Evolutionary conservation across 2,797 vertebrate species (phyloP).

Genomic region (Leucoraja ocellata): DNA sequence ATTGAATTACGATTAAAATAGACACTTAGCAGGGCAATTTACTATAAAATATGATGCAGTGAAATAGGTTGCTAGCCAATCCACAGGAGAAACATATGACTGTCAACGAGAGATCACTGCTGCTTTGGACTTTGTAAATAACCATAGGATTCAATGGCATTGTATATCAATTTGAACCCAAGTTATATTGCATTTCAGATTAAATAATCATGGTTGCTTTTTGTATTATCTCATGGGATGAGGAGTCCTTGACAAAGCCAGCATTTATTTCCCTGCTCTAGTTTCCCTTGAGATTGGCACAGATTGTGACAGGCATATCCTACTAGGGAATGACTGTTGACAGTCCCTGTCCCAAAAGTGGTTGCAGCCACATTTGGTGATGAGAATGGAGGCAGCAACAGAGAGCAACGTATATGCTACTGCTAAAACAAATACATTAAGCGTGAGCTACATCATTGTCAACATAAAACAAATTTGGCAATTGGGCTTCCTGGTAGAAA

Average conservation of each 20-base stretch:
- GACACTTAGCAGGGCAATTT: neutral
- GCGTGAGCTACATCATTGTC: neutral
- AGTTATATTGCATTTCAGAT: neutral
- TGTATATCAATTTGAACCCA: neutral
- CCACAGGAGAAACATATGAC: neutral
- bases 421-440: neutral
- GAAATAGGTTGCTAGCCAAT: neutral
- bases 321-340: neutral
- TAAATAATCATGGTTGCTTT: neutral
- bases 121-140: neutral
- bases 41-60: neutral
- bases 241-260: no score
- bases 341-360: neutral
- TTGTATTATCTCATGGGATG: no score
- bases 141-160: neutral
- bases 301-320: neutral
- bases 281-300: no score
- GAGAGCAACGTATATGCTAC: no score
- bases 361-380: neutral
- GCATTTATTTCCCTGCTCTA: no score
- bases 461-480: neutral
- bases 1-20: neutral
- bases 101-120: neutral
- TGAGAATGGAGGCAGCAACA: neutral
- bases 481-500: neutral